Conservation (phyloP, 2,797 vertebrate genomes). For the Steatocranus sp. region DNA sequence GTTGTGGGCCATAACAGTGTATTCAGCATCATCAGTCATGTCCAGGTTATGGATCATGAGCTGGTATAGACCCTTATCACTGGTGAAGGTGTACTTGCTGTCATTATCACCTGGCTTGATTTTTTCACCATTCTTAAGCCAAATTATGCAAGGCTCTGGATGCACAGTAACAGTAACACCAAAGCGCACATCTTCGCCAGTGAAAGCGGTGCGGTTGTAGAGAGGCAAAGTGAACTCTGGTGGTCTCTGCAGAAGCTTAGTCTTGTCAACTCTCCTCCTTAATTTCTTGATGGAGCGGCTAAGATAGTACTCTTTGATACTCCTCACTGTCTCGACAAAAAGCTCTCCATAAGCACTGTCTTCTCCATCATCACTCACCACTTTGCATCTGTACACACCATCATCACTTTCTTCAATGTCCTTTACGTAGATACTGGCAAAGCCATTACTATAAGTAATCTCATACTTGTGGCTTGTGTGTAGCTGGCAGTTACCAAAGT, state of each 20-base stretch:
- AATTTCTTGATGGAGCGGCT: conserved; percentile 88
- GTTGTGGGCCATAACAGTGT: conserved; percentile 91
- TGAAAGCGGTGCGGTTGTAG: conserved; percentile 88
- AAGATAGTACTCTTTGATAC: conserved; percentile 86
- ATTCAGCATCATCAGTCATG: conserved; percentile 88
- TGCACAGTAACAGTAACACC: conserved; percentile 98
- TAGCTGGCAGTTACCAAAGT: conserved; percentile 89
- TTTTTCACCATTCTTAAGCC: conserved; percentile 95
- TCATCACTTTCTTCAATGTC: conserved; percentile 91
- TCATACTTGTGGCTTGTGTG: conserved; percentile 91
- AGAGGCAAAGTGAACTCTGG: conserved; percentile 97
- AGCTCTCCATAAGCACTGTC: conserved; percentile 93
- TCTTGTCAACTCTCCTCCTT: conserved; percentile 85
- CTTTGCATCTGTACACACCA: conserved; percentile 94
- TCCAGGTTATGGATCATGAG: conserved; percentile 89
- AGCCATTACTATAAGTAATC: conserved; percentile 89
- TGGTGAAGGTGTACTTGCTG: conserved; percentile 91
- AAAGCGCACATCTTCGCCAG: conserved; percentile 95
- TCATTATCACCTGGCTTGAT: conserved; percentile 89
- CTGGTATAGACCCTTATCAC: conserved; percentile 97
- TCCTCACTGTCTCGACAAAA: conserved; percentile 92
- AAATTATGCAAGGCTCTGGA: conserved; percentile 92
- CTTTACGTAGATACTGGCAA: conserved; percentile 95
- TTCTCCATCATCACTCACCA: conserved; percentile 91
- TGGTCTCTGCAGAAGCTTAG: conserved; percentile 87